phyloP scores from a whole-genome alignment of 2,113 vertebrate genomes.

The Lagenorhynchus albirostris region DNA sequence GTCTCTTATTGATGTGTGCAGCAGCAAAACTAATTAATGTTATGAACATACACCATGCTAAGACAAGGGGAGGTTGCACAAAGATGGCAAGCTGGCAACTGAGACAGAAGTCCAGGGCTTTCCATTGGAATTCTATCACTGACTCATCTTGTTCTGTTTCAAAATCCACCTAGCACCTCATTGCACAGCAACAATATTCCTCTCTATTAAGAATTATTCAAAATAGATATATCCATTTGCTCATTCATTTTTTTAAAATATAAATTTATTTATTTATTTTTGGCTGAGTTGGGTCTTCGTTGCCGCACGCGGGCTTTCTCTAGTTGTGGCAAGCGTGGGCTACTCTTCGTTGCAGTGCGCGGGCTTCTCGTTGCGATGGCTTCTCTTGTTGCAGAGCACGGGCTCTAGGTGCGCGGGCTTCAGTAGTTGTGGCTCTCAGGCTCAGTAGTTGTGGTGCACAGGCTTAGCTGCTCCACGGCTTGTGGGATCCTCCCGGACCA shows the following conservation, averaged over 20 bases:
- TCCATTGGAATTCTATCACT: background rate
- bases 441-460: too few relatives aligned
- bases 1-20: background rate
- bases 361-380: too few relatives aligned
- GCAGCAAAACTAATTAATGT: background rate
- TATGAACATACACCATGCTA: background rate
- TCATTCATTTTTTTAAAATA: background rate
- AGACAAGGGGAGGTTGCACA: background rate
- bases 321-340: too few relatives aligned
- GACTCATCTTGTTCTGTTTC: background rate
- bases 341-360: accelerated
- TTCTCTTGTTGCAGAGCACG: too few relatives aligned
- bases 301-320: accelerated
- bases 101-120: background rate
- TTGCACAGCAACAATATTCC: background rate
- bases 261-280: too few relatives aligned
- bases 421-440: too few relatives aligned
- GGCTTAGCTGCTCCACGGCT: too few relatives aligned
- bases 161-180: background rate
- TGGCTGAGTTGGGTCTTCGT: too few relatives aligned
- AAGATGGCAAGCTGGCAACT: background rate
- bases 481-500: too few relatives aligned
- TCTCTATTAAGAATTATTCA: background rate
- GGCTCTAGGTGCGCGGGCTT: too few relatives aligned
- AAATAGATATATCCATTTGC: background rate